Base-by-base conservation (phyloP, 2,113 vertebrate genomes). In the Myiopsitta monachus region DNA sequence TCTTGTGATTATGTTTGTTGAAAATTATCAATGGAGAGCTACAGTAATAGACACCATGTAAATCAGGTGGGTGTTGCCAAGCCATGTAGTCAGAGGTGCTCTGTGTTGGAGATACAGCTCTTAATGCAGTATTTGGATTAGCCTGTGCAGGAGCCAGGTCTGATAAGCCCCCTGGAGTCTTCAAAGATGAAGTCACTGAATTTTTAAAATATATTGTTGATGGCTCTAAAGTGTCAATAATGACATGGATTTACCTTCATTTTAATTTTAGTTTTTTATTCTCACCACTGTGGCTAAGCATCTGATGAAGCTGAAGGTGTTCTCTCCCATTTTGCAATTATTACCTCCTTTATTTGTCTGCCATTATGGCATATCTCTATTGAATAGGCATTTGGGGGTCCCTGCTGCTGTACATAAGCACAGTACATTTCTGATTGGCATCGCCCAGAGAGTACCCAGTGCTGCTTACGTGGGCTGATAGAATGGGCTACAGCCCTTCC, bases 91-190 rank as follows among this genome's bases (percentile, higher is more conserved):
- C 64, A 81, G 83, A 92, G 70, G 49, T 3, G 5, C 31, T 82
- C 73, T 41, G 28, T 72, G 33, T 36, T 30, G 51, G 49, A 79
- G 43, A 81, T 19, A 64, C 6, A 52, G 33, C 61, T 82, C 95
- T 82, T 88, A 94, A 83, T 90, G 75, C 47, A 86, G 57, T 61
- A 80, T 63, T 87, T 24, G 70, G 86, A 90, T 92, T 88, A 86
- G 31, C 47, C 72, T 88, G 72, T 44, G 62, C 68, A 63, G 80
- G 63, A 92, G 55, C 54, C 30, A 59, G 62, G 21, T 67, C 51
- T 95, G 80, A 87, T 84, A 94, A 95, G 28, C 26, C 44, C 79
- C 67, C 74, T 83, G 68, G 87, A 85, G 79, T 68, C 67, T 87
- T 95, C 73, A 87, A 77, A 83, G n/a, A 44, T 67, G 33, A 90